Conservation (phyloP, 2,888 invertebrate species). For the Cerastoderma edule region DNA sequence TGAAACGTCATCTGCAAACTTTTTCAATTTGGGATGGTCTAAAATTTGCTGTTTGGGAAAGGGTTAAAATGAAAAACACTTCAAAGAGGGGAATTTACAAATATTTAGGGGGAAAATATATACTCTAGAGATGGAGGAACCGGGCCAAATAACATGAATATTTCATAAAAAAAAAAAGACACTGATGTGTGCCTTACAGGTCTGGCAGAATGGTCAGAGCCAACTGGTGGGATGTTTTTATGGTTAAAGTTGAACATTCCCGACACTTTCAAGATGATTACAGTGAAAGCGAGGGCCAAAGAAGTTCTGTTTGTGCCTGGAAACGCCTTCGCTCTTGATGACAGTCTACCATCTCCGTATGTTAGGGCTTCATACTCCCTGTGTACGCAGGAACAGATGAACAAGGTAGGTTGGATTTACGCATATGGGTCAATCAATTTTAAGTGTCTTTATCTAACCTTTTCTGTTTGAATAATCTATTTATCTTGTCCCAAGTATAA, state of each 20-base stretch:
- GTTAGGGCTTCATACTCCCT: slow-evolving; percentile 90
- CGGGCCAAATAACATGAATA: too few species aligned
- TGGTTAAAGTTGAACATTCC: slow-evolving; percentile 90
- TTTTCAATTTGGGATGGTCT: too few species aligned
- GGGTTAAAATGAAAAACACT: too few species aligned
- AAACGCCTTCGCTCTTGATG: slow-evolving; percentile 89
- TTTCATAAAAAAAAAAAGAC: too few species aligned
- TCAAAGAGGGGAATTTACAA: too few species aligned
- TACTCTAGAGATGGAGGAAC: too few species aligned
- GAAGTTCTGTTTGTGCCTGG: slow-evolving; percentile 89
- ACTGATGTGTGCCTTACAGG: slow-evolving; percentile 82
- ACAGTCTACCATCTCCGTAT: slow-evolving; percentile 87
- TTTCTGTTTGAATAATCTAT: too few species aligned
- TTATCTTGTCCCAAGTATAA: too few species aligned
- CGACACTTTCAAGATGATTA: slow-evolving; percentile 90
- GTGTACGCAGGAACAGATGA: slow-evolving; percentile 85
- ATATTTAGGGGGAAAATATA: too few species aligned
- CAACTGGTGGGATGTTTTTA: slow-evolving; percentile 91
- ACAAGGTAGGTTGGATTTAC: slow-evolving; percentile 40
- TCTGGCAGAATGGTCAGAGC: slow-evolving; percentile 88
- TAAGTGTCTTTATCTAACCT: neutral
- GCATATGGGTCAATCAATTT: neutral
- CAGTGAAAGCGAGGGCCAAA: slow-evolving; percentile 88
- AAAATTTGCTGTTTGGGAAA: too few species aligned
- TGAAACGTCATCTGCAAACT: too few species aligned